Conservation (phyloP, 2,797 vertebrate genomes). For the Ctenochaetus hawaiiensis region DNA sequence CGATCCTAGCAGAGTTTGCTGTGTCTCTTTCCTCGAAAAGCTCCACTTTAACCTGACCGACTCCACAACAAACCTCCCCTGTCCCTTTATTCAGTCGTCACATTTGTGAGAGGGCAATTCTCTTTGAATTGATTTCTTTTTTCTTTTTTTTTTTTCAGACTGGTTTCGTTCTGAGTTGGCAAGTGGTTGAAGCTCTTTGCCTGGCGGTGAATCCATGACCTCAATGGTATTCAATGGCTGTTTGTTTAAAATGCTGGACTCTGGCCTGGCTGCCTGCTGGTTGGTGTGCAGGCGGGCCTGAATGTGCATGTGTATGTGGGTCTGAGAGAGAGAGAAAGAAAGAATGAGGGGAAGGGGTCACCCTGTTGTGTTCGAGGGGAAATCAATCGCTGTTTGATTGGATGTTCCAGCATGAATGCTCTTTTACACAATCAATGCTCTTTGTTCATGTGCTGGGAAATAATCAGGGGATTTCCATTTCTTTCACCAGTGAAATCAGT, state of each 20-base stretch:
- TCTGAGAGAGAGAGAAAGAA: slow-evolving; percentile 3
- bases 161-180: slow-evolving; percentile 9
- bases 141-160: not conserved
- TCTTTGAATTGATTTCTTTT: not conserved
- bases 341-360: slow-evolving; percentile 2
- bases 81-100: slow-evolving; percentile 13
- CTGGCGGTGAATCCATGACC: slow-evolving; percentile 71
- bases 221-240: slow-evolving; percentile 78
- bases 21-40: slow-evolving; percentile 20
- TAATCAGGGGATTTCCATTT: not conserved
- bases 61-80: slow-evolving; percentile 22
- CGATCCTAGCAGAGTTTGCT: not conserved
- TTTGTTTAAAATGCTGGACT: slow-evolving; percentile 83
- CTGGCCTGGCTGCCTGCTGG: slow-evolving; percentile 60
- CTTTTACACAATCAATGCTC: not conserved
- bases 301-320: slow-evolving; percentile 12
- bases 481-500: not conserved
- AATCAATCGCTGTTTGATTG: slow-evolving; percentile 41
- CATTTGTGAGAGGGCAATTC: not conserved
- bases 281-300: slow-evolving; percentile 15
- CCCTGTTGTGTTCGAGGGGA: slow-evolving; percentile 5
- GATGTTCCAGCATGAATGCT: slow-evolving; percentile 30
- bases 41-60: not conserved
- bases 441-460: not conserved
- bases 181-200: slow-evolving; percentile 49